These are phyloP conservation scores for Epistrophella euchroma DNA, from an alignment of 2,888 invertebrate species.

Conservation along the genomic window DNA sequence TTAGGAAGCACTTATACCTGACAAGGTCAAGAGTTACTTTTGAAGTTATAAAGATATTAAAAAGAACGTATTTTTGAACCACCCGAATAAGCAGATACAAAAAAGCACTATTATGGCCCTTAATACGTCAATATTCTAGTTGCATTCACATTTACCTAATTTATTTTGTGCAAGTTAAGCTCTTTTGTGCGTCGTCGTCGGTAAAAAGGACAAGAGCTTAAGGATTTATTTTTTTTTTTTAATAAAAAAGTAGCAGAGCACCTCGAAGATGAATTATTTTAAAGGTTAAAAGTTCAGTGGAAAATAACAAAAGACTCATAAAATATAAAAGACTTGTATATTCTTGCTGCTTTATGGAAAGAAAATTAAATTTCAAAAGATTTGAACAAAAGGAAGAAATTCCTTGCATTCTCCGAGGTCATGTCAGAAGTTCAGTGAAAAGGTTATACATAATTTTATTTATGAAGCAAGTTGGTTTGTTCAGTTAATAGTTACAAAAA, in stretches of 20 bases:
- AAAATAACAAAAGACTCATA: conserved; percentile 4
- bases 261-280: conserved; percentile 4
- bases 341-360: not conserved
- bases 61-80: too few relatives aligned
- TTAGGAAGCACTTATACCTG: too few relatives aligned
- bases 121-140: not conserved
- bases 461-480: not conserved
- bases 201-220: not conserved
- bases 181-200: conserved; percentile 7
- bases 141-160: conserved; percentile 19
- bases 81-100: too few relatives aligned
- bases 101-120: not conserved
- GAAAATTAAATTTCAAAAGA: conserved; percentile 14
- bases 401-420: not conserved
- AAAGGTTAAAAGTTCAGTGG: not conserved
- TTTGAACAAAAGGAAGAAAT: not conserved
- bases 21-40: too few relatives aligned
- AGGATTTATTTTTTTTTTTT: not conserved
- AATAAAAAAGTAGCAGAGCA: not conserved
- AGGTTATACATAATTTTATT: not conserved
- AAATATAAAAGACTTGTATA: not conserved
- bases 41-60: too few relatives aligned
- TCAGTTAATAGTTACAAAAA: not conserved
- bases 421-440: not conserved
- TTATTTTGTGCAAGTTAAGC: conserved; percentile 18